phyloP scores from a whole-genome alignment of 1,140 invertebrate species.

The Oryzaephilus surinamensis region DNA sequence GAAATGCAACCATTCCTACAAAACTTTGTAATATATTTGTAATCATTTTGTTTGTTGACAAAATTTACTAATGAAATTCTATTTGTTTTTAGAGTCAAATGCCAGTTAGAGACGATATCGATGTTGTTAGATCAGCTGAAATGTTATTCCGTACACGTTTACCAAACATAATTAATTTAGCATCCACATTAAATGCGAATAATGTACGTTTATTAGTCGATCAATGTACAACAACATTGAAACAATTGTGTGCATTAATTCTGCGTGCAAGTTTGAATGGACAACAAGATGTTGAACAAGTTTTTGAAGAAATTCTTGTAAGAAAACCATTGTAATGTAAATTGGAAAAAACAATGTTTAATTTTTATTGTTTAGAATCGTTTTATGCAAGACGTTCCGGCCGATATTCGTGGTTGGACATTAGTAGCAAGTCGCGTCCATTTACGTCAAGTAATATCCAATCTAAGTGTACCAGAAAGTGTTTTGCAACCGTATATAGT shows the following conservation, averaged over 20 bases:
- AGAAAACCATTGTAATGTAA: constrained; percentile 6
- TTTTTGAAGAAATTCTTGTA: constrained; percentile 25
- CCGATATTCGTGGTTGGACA: constrained; percentile 28
- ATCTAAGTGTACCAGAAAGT: constrained; percentile 16
- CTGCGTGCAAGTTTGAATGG: constrained; percentile 25
- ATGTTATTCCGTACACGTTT: constrained; percentile 25
- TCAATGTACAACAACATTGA: constrained; percentile 12
- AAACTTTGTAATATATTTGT: constrained; percentile 25
- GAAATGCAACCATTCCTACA: constrained; percentile 30
- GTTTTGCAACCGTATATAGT: constrained; percentile 29
- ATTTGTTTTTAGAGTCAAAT: constrained; percentile 17
- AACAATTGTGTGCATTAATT: constrained; percentile 24
- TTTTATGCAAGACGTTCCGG: constrained; percentile 22
- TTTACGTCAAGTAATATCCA: constrained; percentile 17
- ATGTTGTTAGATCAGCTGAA: constrained; percentile 26
- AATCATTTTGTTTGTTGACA: background rate
- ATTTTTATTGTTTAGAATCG: constrained; percentile 13
- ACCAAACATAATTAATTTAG: constrained; percentile 24
- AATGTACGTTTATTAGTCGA: constrained; percentile 16
- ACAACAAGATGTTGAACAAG: constrained; percentile 24
- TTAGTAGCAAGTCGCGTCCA: constrained; percentile 20
- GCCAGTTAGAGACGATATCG: constrained; percentile 26
- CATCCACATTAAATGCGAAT: constrained; percentile 17
- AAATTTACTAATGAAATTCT: background rate
- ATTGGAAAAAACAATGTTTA: background rate